Evolutionary conservation across 2,797 vertebrate species (phyloP).

Genomic region (Capromys pilorides): DNA sequence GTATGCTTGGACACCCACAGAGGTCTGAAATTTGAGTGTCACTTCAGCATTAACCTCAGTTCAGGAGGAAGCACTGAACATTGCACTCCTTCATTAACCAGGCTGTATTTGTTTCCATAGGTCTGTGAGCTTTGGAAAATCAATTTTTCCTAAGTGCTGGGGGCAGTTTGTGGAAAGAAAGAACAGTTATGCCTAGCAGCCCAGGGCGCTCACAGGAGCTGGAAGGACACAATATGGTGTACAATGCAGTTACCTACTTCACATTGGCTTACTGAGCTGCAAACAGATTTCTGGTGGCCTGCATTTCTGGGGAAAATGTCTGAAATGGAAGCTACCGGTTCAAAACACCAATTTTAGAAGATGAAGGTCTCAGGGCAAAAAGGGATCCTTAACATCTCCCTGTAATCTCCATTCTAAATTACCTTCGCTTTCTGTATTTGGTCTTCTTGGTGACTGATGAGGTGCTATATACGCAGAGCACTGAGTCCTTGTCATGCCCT

Average conservation of each 20-base stretch:
- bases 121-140: not conserved
- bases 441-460: not conserved
- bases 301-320: not conserved
- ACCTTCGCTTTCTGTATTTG: not conserved
- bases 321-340: not conserved
- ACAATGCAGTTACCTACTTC: not conserved
- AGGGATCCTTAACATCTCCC: not conserved
- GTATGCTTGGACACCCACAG: not conserved
- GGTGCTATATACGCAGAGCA: not conserved
- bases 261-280: not conserved
- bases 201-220: not conserved
- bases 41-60: not conserved
- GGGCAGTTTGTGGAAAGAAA: not conserved
- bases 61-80: not conserved
- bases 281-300: not conserved
- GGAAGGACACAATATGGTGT: not conserved
- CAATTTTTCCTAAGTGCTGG: not conserved
- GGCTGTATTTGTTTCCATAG: not conserved
- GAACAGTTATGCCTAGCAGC: accelerated
- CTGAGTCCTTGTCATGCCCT: not conserved
- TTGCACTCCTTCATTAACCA: not conserved
- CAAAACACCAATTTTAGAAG: not conserved
- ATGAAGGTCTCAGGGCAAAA: not conserved
- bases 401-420: not conserved
- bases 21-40: not conserved